Evolutionary conservation across 23 tunicate species (phyloP), one percentile per base, ranked within the genome.

Genomic region (Botrylloides violaceus): DNA sequence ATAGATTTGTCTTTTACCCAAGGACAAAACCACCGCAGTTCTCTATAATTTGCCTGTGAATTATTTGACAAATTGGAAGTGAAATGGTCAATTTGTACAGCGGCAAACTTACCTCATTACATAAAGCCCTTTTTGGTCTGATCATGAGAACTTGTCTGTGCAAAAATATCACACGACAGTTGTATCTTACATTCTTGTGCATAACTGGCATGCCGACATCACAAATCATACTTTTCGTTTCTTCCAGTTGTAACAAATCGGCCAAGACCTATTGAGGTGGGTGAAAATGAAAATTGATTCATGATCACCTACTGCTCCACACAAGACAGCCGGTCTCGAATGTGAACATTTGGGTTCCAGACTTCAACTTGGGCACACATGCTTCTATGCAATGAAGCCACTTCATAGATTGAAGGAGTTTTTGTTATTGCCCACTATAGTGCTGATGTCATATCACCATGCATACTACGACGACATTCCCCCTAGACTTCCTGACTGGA

Each of bases 181-280:
- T 88, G 50, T 81, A 82, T 43, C 83, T 39, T 0, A 70, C 71
- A 3, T 50, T 39, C 38, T 66, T 81, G 64, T 88, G 96, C 28
- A 88, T 37, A 59, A 88, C 79, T 20, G 96, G 88, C 96, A 88
- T 88, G 2, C 96, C 96, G 53, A 88, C 96, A 72, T 88, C 96
- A 66, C 96, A 88, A 34, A 88, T 88, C 96, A 88, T 88, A 7
- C 64, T 34, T 58, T 78, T 81, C 28, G 49, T 77, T 64, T 88
- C 96, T 32, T 81, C 77, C 71, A 82, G 15, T 72, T 58, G 36
- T 32, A 88, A 66, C 25, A 88, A 71, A 43, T 88, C 43, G 2
- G 82, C 80, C 18, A 88, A 38, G 24, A 88, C 86, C 84, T 85
- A n/a, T n/a, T n/a, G n/a, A n/a, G n/a, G 72, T n/a, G n/a, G n/a